Evolutionary conservation across 2,888 invertebrate species (phyloP).

Genomic region (Psylliodes chrysocephalus): DNA sequence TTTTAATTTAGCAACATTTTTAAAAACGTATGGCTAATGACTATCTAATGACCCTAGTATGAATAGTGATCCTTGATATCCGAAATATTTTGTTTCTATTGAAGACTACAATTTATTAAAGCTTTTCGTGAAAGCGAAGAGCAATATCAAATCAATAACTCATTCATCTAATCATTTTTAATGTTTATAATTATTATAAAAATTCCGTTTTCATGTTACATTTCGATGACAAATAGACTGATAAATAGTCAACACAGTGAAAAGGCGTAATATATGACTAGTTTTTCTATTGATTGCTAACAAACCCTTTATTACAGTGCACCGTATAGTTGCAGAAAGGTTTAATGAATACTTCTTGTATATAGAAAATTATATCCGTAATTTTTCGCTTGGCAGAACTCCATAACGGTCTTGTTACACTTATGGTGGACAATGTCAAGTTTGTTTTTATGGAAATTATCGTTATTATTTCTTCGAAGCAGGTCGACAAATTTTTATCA

Average conservation of each 20-base stretch:
- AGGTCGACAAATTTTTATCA: not conserved
- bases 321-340: not conserved
- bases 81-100: no score
- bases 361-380: constrained; percentile 15
- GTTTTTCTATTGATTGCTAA: not conserved
- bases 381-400: constrained; percentile 5
- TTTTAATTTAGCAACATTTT: no score
- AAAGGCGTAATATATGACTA: not conserved
- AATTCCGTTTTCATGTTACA: no score
- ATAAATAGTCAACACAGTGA: not conserved
- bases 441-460: constrained; percentile 16
- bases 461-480: not conserved
- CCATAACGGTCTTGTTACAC: constrained; percentile 9
- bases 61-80: no score
- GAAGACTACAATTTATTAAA: no score
- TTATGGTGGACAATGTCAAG: constrained; percentile 12
- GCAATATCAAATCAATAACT: no score
- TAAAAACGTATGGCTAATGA: no score
- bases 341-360: constrained; percentile 3
- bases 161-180: no score
- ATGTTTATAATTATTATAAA: not conserved
- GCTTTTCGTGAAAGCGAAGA: no score
- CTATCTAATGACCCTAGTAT: no score
- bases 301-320: not conserved
- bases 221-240: not conserved